A percentile compares a stretch with the other conserved stretches of the same genome.
These are phyloP conservation scores for Orchestes rusci DNA, from an alignment of 2,888 invertebrate genomes.

Conservation along the genomic window DNA sequence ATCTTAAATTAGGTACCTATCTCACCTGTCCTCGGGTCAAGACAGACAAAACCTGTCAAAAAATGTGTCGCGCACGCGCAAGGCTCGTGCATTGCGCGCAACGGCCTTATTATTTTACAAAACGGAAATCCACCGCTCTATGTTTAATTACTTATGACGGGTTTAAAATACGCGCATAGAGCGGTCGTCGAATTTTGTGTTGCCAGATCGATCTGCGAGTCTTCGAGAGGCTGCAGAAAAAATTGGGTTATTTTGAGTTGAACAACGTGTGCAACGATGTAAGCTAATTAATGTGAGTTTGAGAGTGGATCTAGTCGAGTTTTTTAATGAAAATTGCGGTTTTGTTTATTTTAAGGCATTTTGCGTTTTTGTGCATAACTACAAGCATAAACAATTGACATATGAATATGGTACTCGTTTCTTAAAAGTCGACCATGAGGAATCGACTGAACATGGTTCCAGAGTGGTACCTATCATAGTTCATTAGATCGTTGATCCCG, in stretches of 20 bases:
- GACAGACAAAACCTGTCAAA: constrained; percentile 34
- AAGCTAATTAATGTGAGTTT: too few relatives aligned
- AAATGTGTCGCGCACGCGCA: constrained; percentile 39
- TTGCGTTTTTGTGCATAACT: too few relatives aligned
- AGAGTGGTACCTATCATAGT: too few relatives aligned
- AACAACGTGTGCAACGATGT: too few relatives aligned
- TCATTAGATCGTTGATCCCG: too few relatives aligned
- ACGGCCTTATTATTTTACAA: constrained; percentile 34
- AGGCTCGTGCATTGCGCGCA: constrained; percentile 46
- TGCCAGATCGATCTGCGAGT: constrained; percentile 16
- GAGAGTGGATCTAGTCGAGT: too few relatives aligned
- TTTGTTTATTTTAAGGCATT: too few relatives aligned
- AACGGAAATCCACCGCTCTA: constrained; percentile 21
- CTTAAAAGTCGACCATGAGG: too few relatives aligned
- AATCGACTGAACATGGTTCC: too few relatives aligned
- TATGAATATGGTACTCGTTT: too few relatives aligned
- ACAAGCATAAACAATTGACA: too few relatives aligned
- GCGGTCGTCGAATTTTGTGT: constrained; percentile 25
- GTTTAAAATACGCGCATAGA: constrained; percentile 35
- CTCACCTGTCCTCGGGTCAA: constrained; percentile 40
- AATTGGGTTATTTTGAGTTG: constrained; percentile 20
- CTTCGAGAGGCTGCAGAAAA: constrained; percentile 24
- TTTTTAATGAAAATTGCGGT: too few relatives aligned
- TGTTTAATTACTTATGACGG: constrained; percentile 16
- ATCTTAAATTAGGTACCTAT: constrained; percentile 29